Conservation (phyloP, 2,113 vertebrate species). For the Turdus rufiventris region DNA sequence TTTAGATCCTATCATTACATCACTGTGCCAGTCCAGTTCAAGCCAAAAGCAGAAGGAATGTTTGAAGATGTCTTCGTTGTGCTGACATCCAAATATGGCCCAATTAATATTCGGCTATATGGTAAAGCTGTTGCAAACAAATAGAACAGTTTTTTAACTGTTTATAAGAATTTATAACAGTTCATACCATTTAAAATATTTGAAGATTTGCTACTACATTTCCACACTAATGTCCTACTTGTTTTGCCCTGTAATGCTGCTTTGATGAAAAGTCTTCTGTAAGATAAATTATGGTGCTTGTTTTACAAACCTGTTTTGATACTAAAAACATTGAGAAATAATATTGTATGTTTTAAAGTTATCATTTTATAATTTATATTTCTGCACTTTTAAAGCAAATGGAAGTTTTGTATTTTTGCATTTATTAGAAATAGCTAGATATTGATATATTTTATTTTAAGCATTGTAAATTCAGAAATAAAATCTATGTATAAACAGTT, state of each 20-base stretch:
- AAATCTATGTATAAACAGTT: background rate
- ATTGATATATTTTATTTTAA: slow-evolving; percentile 62
- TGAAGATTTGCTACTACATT: background rate
- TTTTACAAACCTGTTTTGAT: slow-evolving; percentile 46
- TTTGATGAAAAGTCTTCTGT: slow-evolving; percentile 57
- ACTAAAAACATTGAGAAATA: slow-evolving; percentile 25
- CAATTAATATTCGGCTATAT: slow-evolving; percentile 78
- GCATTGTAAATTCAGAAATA: slow-evolving; percentile 63
- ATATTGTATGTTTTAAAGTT: slow-evolving; percentile 36
- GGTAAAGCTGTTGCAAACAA: slow-evolving; percentile 78
- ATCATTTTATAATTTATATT: slow-evolving; percentile 52
- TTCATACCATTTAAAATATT: background rate
- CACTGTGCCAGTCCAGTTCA: slow-evolving; percentile 93
- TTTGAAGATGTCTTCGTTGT: slow-evolving; percentile 80
- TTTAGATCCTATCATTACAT: slow-evolving; percentile 89
- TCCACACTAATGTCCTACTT: slow-evolving; percentile 21
- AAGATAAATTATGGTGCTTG: slow-evolving; percentile 42
- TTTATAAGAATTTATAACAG: background rate
- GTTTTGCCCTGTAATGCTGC: slow-evolving; percentile 59
- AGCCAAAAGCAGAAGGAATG: slow-evolving; percentile 75
- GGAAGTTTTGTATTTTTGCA: slow-evolving; percentile 67
- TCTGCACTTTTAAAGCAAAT: slow-evolving; percentile 54
- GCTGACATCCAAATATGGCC: slow-evolving; percentile 73
- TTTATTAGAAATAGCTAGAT: slow-evolving; percentile 45
- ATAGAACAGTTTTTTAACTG: background rate